Evolutionary conservation across 2,797 vertebrate genomes (phyloP), one percentile per base, ranked within the genome.

Genomic region (Phalanger gymnotis): DNA sequence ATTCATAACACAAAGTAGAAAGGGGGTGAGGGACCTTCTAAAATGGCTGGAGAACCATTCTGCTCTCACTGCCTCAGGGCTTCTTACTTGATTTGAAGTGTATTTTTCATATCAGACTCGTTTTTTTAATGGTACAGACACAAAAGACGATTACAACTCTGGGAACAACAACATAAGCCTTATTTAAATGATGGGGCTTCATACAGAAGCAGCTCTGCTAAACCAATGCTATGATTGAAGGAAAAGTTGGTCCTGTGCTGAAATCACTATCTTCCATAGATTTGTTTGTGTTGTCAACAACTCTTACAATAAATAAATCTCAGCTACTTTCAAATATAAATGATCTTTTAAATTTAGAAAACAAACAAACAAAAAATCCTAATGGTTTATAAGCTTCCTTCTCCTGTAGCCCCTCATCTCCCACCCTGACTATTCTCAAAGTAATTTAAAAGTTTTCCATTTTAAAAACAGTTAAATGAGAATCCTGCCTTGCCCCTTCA

Each of bases 51-150:
- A 81, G 73, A 73, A 11, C 40, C 0, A n/a, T 95, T 93, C 61
- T 96, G 97, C 96, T 97, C 94, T 97, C 95, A 54, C 81, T 87
- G 66, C 47, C 11, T 1, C 96, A 94, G 47, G 91, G 94, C 97
- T 87, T 91, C 95, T 97, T 97, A 97, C 93, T 96, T 95, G 94
- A 81, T 93, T 96, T 94, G 96, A 94, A 98, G 98, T 93, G 93
- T 9, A 2, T 61, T 98, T 34, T 94, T 98, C 90, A 54, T 90
- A n/a, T 96, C 90, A 12, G 93, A 5, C 53, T 3, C 96, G 97
- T 66, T 66, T 73, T 19, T 97, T 95, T 97, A 98, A 96, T 53
- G 5, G 25, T 31, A 6, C 53, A 90, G 95, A 92, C 93, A 93
- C 90, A 96, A 98, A 96, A 97, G 91, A 97, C 93, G 53, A 96